A percentile compares a stretch with the other conserved stretches of the same genome.
Conservation (phyloP, 2,888 invertebrate genomes). For the Nemoura dubitans region DNA sequence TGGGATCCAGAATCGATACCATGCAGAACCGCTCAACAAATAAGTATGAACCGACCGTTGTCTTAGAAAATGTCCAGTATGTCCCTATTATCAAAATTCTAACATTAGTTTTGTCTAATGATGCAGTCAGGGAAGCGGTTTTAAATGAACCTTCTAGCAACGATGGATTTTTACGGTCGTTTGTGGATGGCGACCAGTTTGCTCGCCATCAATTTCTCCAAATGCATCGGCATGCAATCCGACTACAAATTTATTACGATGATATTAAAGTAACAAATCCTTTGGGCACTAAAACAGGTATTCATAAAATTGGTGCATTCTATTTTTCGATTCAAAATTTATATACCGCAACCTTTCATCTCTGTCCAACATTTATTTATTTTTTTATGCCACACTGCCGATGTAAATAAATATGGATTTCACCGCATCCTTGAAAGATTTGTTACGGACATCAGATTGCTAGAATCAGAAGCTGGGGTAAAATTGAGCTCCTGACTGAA, state of each 20-base stretch:
- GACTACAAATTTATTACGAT: conserved; percentile 28
- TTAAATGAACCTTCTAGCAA: background rate
- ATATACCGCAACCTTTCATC: background rate
- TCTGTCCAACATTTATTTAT: conserved; percentile 15
- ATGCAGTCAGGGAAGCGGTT: conserved; percentile 20
- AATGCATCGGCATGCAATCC: conserved; percentile 13
- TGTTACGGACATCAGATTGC: background rate
- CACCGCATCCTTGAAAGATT: background rate
- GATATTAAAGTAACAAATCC: conserved; percentile 29
- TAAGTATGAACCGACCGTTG: background rate
- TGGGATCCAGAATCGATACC: conserved; percentile 20
- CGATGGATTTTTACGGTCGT: conserved; percentile 26
- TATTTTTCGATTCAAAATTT: conserved; percentile 35
- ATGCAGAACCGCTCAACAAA: conserved; percentile 8
- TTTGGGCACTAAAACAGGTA: conserved; percentile 26
- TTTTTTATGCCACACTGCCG: conserved; percentile 5
- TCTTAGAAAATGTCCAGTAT: conserved; percentile 26
- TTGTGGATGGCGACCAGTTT: conserved; percentile 18
- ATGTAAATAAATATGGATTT: conserved; percentile 28
- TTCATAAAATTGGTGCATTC: conserved; percentile 36
- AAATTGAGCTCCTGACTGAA: background rate
- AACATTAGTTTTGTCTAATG: conserved; percentile 24
- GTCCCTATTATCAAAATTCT: conserved; percentile 22
- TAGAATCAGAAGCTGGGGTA: background rate
- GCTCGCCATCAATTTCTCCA: conserved; percentile 1